Base-by-base conservation (phyloP, 2,113 vertebrate species). In the Perca schrenkii region DNA sequence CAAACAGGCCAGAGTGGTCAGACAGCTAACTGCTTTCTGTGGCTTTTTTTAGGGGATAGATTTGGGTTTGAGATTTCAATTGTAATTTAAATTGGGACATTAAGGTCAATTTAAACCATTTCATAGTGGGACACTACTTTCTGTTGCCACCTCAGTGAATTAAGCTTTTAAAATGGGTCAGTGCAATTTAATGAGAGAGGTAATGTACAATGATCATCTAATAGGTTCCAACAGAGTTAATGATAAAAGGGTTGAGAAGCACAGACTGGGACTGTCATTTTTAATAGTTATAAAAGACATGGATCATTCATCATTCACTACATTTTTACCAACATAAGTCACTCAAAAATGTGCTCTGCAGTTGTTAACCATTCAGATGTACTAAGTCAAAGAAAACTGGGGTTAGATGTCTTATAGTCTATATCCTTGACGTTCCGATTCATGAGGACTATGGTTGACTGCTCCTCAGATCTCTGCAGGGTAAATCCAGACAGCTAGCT, bases 21-120 rank as follows among this genome's bases (percentile, higher is more conserved):
- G 77, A 65, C 25, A 40, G 50, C 74, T 21, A 36, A 28, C 8
- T 13, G 54, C 36, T 40, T 46, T 75, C 36, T 63, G 25, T 36
- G 12, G 56, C 31, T 31, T 5, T 7, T 60, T 63, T 69, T 3
- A 62, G 40, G 31, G 1, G 1, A 79, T 40, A 66, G 22, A 34
- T 82, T 67, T 40, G 12, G 21, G 31, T 58, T 12, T 54, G 25
- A 34, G 40, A 52, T 70, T 89, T 65, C 21, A 69, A 47, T 57
- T 52, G 13, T 13, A 50, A 64, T 77, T 34, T 70, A 31, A 36
- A 73, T 61, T 31, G 57, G 34, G 7, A 71, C 74, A 78, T 81
- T 66, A 57, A 70, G 40, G 13, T 65, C 5, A 52, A 75, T 68
- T 71, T 69, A 46, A 67, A 67, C 8, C 4, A 10, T 36, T 19